A percentile compares a stretch with the other conserved stretches of the same genome.
Evolutionary conservation across 1,140 invertebrate genomes (phyloP).

Genomic region (Scaptomyza montana): DNA sequence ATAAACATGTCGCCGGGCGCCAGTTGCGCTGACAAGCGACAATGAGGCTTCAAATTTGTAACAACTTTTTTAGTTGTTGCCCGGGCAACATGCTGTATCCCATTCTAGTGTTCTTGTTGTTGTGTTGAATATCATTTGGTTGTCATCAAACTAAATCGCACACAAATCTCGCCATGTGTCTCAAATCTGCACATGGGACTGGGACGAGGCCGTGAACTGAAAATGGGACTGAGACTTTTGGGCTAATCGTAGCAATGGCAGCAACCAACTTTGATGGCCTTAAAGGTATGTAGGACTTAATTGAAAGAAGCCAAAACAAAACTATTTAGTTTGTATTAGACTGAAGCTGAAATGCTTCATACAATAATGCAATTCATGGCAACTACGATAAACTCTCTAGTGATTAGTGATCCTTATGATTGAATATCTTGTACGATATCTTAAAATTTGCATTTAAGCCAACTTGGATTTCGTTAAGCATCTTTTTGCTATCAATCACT

Average conservation of each 20-base stretch:
- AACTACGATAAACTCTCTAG: constrained; percentile 4
- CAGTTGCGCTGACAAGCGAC: constrained; percentile 79
- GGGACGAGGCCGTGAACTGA: background rate
- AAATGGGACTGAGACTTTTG: too few species aligned
- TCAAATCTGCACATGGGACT: constrained; percentile 7
- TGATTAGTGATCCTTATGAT: background rate
- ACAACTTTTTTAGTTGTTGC: constrained; percentile 49
- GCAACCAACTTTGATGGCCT: constrained; percentile 70
- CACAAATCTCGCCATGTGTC: constrained; percentile 34
- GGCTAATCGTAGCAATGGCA: constrained; percentile 31
- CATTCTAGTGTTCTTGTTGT: constrained; percentile 1
- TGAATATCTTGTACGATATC: background rate
- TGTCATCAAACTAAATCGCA: constrained; percentile 51
- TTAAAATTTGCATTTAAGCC: background rate
- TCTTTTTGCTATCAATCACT: constrained; percentile 59
- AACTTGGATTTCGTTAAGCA: background rate
- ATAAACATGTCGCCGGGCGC: constrained; percentile 76
- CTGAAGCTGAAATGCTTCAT: constrained; percentile 29
- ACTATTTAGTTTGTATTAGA: constrained; percentile 8
- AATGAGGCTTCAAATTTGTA: constrained; percentile 71
- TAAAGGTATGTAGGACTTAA: background rate
- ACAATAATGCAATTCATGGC: constrained; percentile 1
- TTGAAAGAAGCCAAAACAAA: constrained; percentile 6
- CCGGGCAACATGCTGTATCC: constrained; percentile 60
- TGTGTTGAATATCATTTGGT: constrained; percentile 36